These are phyloP conservation scores for Heliornis fulica DNA, from an alignment of 2,113 vertebrate species.

Conservation along the genomic window DNA sequence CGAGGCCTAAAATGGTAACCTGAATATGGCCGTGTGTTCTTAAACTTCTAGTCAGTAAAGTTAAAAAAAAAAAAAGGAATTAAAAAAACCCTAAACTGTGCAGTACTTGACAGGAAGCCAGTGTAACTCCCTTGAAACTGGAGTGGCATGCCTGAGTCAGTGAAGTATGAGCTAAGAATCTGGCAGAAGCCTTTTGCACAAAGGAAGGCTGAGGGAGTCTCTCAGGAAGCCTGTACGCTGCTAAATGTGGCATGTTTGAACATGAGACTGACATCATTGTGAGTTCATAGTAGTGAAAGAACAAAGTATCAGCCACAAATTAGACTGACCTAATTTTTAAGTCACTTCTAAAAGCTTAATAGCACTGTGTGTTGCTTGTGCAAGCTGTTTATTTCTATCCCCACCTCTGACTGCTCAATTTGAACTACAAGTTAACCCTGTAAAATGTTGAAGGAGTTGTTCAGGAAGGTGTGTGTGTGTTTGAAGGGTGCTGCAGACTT, in stretches of 20 bases:
- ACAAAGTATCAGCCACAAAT: slow-evolving; percentile 60
- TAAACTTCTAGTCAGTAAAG: background rate
- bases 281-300: slow-evolving; percentile 62
- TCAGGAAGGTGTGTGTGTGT: background rate
- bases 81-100: fast-evolving
- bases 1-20: background rate
- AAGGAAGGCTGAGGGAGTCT: slow-evolving; percentile 60
- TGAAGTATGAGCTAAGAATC: slow-evolving; percentile 53
- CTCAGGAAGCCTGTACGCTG: slow-evolving; percentile 27
- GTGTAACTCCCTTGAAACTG: slow-evolving; percentile 48
- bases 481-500: slow-evolving; percentile 29
- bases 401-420: background rate
- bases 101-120: slow-evolving; percentile 28
- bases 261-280: slow-evolving; percentile 62
- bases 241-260: slow-evolving; percentile 64
- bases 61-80: background rate
- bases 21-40: background rate
- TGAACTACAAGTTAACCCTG: background rate
- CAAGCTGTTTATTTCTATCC: slow-evolving; percentile 48
- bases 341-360: slow-evolving; percentile 36
- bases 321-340: slow-evolving; percentile 64
- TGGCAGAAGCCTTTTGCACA: slow-evolving; percentile 56
- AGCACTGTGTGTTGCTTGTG: slow-evolving; percentile 15
- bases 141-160: slow-evolving; percentile 54
- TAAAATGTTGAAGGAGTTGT: background rate